A percentile compares a stretch with the other conserved stretches of the same genome.
phyloP scores from a whole-genome alignment of 53 echinoderm and acorn worm genomes.

The Mesocentrotus franciscanus region DNA sequence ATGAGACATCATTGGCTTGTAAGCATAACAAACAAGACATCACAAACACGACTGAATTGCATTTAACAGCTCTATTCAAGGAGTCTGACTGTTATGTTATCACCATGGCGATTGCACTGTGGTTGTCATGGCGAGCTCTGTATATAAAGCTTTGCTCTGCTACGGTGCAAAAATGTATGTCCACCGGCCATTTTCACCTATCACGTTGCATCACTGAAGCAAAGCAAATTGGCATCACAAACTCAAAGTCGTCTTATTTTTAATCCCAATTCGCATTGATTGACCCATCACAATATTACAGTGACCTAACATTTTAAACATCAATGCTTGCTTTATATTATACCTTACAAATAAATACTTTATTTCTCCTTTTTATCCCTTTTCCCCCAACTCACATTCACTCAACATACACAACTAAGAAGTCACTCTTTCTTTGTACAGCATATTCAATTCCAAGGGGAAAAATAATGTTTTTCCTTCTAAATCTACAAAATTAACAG shows the following conservation, averaged over 20 bases:
- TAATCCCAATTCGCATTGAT: not conserved
- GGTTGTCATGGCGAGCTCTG: not conserved
- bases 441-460: not conserved
- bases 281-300: not conserved
- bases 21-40: not conserved
- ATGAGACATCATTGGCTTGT: slow-evolving; percentile 31
- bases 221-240: not conserved
- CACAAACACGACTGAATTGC: not conserved
- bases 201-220: not conserved
- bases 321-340: not conserved
- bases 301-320: not conserved
- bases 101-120: not conserved
- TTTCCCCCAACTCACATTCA: not conserved
- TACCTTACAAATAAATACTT: not conserved
- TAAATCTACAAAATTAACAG: not conserved
- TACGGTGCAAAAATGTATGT: not conserved
- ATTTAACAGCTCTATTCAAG: not conserved
- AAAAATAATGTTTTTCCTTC: not conserved
- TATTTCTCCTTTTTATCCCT: not conserved
- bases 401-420: not conserved
- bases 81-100: not conserved
- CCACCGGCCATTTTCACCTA: not conserved
- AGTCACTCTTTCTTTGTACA: slow-evolving; percentile 40
- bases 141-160: not conserved
- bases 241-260: not conserved